A percentile compares a stretch with the other conserved stretches of the same genome.
Conservation (phyloP, 2,797 vertebrate species). For the Sardinella longiceps region DNA sequence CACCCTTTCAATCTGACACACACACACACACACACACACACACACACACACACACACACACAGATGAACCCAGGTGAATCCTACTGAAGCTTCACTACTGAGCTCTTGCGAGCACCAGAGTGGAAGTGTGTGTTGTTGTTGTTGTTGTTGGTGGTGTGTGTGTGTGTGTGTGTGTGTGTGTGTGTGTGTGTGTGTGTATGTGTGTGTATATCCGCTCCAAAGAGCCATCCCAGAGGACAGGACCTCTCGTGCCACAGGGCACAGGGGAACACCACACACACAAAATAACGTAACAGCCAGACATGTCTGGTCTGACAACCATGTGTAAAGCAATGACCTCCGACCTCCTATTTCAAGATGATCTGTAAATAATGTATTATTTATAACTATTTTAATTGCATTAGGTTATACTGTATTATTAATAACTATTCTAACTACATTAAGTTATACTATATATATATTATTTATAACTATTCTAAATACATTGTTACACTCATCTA, state of each 20-base stretch:
- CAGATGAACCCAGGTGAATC: background rate
- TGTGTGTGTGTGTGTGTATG: conserved; percentile 22
- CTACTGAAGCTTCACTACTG: background rate
- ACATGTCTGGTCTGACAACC: background rate
- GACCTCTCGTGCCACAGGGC: conserved; percentile 1
- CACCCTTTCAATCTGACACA: too few relatives aligned
- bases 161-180: too few relatives aligned
- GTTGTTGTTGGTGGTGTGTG: too few relatives aligned
- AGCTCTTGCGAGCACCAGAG: conserved; percentile 24
- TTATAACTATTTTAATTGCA: too few relatives aligned
- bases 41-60: background rate
- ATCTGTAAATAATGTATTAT: background rate
- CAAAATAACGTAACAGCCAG: background rate
- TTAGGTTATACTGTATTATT: too few relatives aligned
- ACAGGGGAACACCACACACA: background rate
- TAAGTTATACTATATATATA: too few relatives aligned
- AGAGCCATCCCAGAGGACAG: conserved; percentile 3
- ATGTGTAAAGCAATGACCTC: background rate
- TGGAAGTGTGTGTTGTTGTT: too few relatives aligned
- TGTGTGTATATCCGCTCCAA: conserved; percentile 29
- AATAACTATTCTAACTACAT: too few relatives aligned
- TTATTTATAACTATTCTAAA: too few relatives aligned
- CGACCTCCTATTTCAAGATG: background rate
- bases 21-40: background rate
- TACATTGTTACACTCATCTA: too few relatives aligned